Conservation (phyloP, 2,888 invertebrate species). For the Spilosoma lubricipeda region DNA sequence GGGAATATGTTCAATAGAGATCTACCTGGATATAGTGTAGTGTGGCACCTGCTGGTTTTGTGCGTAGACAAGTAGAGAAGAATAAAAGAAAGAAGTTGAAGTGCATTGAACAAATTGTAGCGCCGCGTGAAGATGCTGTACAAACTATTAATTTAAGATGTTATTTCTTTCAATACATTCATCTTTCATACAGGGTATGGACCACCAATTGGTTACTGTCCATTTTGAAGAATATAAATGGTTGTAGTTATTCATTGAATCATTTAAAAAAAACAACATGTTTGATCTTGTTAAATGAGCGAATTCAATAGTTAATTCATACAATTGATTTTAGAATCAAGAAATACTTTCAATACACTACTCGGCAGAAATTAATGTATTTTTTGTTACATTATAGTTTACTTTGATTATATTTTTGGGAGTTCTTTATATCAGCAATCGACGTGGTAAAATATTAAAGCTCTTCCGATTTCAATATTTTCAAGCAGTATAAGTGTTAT, state of each 20-base stretch:
- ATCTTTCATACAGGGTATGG: no score
- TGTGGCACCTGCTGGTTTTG: conserved; percentile 73
- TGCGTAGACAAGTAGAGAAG: conserved; percentile 22
- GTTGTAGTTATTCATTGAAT: conserved; percentile 4
- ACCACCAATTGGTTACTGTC: conserved; percentile 41
- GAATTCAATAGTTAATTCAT: neutral
- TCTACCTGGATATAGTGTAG: conserved; percentile 78
- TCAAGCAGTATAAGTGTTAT: neutral
- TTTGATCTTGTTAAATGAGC: neutral
- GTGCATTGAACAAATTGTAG: conserved; percentile 64
- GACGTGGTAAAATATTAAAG: neutral
- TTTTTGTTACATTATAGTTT: no score
- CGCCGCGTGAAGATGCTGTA: conserved; percentile 77
- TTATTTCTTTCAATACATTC: conserved; percentile 20
- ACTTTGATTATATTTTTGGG: no score
- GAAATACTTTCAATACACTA: neutral
- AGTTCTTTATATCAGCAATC: no score
- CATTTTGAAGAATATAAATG: conserved; percentile 19
- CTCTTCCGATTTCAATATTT: neutral
- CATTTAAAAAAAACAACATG: neutral
- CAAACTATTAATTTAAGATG: conserved; percentile 37
- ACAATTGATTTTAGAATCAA: neutral
- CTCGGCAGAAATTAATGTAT: no score
- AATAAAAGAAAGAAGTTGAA: conserved; percentile 5
- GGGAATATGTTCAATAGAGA: conserved; percentile 68